Evolutionary conservation across 2,113 vertebrate genomes (phyloP), one percentile per base, ranked within the genome.

Genomic region (Brachypodius melanocephalos): DNA sequence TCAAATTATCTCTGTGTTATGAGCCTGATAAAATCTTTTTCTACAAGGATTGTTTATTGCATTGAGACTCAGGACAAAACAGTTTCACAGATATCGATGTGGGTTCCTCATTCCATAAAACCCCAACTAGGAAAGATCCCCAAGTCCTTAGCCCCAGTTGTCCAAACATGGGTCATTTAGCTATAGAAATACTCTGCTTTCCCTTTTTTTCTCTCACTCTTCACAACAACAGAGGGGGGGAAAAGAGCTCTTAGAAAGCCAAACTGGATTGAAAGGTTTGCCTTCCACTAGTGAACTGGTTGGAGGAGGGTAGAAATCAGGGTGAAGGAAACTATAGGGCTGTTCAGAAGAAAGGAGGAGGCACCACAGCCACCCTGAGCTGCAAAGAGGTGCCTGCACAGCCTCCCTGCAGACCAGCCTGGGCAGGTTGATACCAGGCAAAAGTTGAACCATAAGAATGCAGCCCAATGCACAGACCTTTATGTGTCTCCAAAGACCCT

Each of bases 291-390:
- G 17, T 17, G 46, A 85, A 78, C 26, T 61, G 13, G 9, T 68
- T 48, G 46, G 54, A 57, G 15, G 3, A 51, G 22, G 28, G 18
- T 29, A 59, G 45, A 61, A 88, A 73, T 80, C 14, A 57, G 31
- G 16, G 24, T 83, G 28, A 80, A 59, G n/a, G 55, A 68, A 68
- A 72, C 17, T 15, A 4, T 1, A 26, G 46, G 9, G 36, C 5
- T 51, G 45, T 29, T 38, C 57, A 75, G 24, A 55, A 54, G 67
- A 75, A 72, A 59, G 18, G 17, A 66, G 21, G 24, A 82, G 24
- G n/a, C 8, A 40, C 17, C 5, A 1, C 4, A 36, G 40, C 25
- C 63, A 59, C 29, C 20, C 15, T 0, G 1, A 82, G 36, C 32
- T 32, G 9, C 29, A 65, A 43, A 45, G 18, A 48, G 29, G 18